Evolutionary conservation across 1,140 invertebrate species (phyloP).

Genomic region (Vanessa tameamea): DNA sequence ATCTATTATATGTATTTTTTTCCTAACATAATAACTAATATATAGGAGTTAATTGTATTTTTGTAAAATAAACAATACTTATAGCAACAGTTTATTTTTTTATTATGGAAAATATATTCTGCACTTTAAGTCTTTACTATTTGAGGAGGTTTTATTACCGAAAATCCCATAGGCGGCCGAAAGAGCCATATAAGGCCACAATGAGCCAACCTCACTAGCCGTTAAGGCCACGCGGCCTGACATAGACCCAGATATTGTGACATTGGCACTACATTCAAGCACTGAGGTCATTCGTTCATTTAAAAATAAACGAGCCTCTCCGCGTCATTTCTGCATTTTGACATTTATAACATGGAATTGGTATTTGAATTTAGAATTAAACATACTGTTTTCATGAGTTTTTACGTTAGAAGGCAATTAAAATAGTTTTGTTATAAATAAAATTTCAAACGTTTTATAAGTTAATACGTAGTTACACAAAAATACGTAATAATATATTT

Average conservation of each 20-base stretch:
- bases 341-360: conserved; percentile 51
- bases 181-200: conserved; percentile 72
- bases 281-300: conserved; percentile 73
- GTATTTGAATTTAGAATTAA: conserved; percentile 27
- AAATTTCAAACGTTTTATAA: too few relatives aligned
- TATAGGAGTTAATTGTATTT: not conserved
- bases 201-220: conserved; percentile 55
- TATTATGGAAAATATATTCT: too few relatives aligned
- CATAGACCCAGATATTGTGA: conserved; percentile 76
- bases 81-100: too few relatives aligned
- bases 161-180: conserved; percentile 49
- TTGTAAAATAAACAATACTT: not conserved
- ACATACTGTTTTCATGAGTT: not conserved
- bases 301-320: conserved; percentile 65
- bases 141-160: conserved; percentile 20
- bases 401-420: not conserved
- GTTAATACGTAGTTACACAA: too few relatives aligned
- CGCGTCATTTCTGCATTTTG: conserved; percentile 54
- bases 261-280: conserved; percentile 80
- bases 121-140: not conserved
- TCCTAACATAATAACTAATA: not conserved
- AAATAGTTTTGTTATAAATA: not conserved
- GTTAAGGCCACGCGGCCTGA: conserved; percentile 65
- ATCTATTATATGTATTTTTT: conserved; percentile 16
- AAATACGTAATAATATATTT: too few relatives aligned